Base-by-base conservation (phyloP, 2,797 vertebrate genomes). In the Naso thynnoides region DNA sequence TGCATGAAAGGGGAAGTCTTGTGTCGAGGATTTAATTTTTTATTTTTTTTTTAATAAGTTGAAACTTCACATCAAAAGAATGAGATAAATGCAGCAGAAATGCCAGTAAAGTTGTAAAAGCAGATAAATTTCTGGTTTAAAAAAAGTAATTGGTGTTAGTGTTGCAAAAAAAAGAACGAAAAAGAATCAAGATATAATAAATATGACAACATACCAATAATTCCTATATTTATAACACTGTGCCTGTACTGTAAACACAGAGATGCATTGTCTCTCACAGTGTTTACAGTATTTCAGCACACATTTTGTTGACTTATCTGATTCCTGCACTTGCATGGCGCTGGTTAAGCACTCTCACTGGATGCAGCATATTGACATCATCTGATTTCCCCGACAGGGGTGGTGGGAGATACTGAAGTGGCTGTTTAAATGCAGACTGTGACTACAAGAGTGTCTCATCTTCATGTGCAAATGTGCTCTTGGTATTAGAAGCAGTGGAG, bases 341-440 rank as follows among this genome's bases (percentile, higher is more conserved):
- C 56, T 19, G 56, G 14, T 29, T 21, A 70, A 73, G 18, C 9
- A 14, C 56, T 70, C 60, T 70, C 31, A 18, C 11, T 29, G 45
- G 61, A 45, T 23, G 29, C 54, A 1, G 19, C 29, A 18, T 52
- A 63, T 62, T 76, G 76, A 82, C 27, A 4, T 74, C 54, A 71
- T 81, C 61, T 61, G 15, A 54, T 73, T 70, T 62, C 23, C 69
- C 31, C 14, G 19, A 4, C 49, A 59, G 53, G 19, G 36, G 31
- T 39, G 68, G 56, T 39, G 68, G 56, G 62, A 73, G 48, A 53
- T 44, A 59, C 49, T 72, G 41, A 76, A 64, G 52, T 70, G 39
- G 62, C 38, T 59, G 56, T 70, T 83, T 29, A 42, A 53, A 48
- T 65, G 44, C 42, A 44, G 15, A 33, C 64, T 36, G 59, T 60